phyloP scores from a whole-genome alignment of 1,140 invertebrate genomes.

The Agrypnia vestita region DNA sequence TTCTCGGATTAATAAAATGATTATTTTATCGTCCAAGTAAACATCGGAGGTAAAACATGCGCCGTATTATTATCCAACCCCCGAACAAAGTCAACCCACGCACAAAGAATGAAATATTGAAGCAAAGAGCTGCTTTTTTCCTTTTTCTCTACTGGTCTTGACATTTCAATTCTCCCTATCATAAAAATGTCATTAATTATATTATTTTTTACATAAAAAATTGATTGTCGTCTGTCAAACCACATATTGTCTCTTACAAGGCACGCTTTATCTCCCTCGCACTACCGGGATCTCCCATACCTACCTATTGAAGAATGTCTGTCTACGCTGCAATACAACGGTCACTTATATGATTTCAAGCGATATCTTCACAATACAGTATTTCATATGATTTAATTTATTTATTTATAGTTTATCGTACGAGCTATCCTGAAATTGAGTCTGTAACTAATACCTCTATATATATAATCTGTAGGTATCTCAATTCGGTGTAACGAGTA shows the following conservation, averaged over 20 bases:
- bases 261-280: conserved; percentile 47
- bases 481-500: too few relatives aligned
- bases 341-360: conserved; percentile 1
- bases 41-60: too few relatives aligned
- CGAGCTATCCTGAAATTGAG: too few relatives aligned
- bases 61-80: background rate
- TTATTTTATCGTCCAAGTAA: background rate
- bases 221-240: conserved; percentile 59
- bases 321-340: background rate
- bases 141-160: conserved; percentile 47
- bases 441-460: too few relatives aligned
- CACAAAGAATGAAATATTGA: background rate
- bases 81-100: background rate
- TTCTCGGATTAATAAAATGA: background rate
- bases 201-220: conserved; percentile 52
- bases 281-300: conserved; percentile 9
- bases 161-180: conserved; percentile 58
- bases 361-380: background rate
- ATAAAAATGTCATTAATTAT: conserved; percentile 57
- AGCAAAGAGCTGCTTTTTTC: background rate
- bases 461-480: too few relatives aligned
- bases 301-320: background rate
- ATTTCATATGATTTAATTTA: too few relatives aligned
- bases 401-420: too few relatives aligned
- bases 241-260: conserved; percentile 53